A percentile compares a stretch with the other conserved stretches of the same genome.
Evolutionary conservation across 1,140 invertebrate species (phyloP).

Genomic region (Ips typographus): DNA sequence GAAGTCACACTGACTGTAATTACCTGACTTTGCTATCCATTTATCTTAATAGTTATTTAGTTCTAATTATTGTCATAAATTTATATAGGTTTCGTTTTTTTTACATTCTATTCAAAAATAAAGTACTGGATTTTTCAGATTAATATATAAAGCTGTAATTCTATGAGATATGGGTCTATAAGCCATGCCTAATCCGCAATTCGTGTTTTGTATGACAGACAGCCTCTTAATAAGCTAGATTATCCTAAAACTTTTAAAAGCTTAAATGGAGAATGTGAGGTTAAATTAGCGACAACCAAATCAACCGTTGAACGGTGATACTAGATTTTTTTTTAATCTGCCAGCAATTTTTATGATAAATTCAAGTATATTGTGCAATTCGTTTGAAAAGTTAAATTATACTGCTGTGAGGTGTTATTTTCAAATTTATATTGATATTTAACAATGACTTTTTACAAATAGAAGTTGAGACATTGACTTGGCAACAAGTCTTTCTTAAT

Average conservation of each 20-base stretch:
- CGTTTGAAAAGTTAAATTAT: too few species aligned
- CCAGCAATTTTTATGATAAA: too few species aligned
- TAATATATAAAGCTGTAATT: slow-evolving; percentile 19
- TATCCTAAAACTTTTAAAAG: not conserved
- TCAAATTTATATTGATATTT: too few species aligned
- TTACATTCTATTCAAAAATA: slow-evolving; percentile 28
- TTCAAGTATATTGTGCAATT: too few species aligned
- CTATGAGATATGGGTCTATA: slow-evolving; percentile 22
- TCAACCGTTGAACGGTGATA: too few species aligned
- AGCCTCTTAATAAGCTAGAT: not conserved
- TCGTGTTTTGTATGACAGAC: not conserved
- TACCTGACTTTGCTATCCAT: slow-evolving; percentile 29
- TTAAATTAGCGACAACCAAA: too few species aligned
- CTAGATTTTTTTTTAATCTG: too few species aligned
- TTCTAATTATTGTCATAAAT: slow-evolving; percentile 11
- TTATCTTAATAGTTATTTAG: slow-evolving; percentile 23
- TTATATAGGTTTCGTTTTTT: slow-evolving; percentile 18
- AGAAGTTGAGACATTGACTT: not conserved
- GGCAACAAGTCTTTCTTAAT: not conserved
- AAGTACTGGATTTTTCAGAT: slow-evolving; percentile 27
- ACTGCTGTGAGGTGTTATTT: too few species aligned
- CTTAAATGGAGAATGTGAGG: too few species aligned
- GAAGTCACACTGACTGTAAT: slow-evolving; percentile 1
- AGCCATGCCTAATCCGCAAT: slow-evolving; percentile 1
- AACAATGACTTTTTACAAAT: not conserved